Evolutionary conservation across 2,888 invertebrate genomes (phyloP), one percentile per base, ranked within the genome.

Genomic region (Strigamia crassipes): DNA sequence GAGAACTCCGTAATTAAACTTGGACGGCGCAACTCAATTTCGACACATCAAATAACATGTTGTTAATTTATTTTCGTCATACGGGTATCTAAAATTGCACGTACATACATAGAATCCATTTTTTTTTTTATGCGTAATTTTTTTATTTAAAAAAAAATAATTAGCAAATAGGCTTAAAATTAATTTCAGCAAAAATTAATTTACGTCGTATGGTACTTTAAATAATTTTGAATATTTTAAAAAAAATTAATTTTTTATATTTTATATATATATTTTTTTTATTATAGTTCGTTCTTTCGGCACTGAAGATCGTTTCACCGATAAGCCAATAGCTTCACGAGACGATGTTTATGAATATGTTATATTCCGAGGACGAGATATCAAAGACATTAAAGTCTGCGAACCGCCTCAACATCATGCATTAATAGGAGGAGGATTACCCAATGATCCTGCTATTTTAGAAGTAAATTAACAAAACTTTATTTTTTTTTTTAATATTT

Each of bases 321-420:
- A 96, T 87, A 95, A 94, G 87, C 96, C 96, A 83, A 97, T 99
- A 82, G 95, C 97, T 81, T 96, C 97, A 23, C 94, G 98, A 88
- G 96, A 96, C 89, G 98, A 99, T 89, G 94, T 99, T 82, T 99
- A 98, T 89, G 99, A 99, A 88, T 99, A 97, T 89, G 99, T 99
- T 87, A 92, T 99, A 85, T 99, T 99, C 90, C 92, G 98, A 85
- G 99, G 99, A 78, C 94, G 96, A 84, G 99, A 99, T 89, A 99
- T 99, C 87, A 99, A 99, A 90, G 99, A 99, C 89, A 96, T 99
- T 87, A 92, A 97, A 88, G 97, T 99, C 80, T 91, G 91, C 87
- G 91, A 91, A 84, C 94, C 99, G 83, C 91, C 91, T n/a, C 94
- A 93, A 90, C 93, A 93, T 81, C 92, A 93, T 84, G 92, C 94